phyloP scores from a whole-genome alignment of 1,140 invertebrate species.

The Leptinotarsa defecta region DNA sequence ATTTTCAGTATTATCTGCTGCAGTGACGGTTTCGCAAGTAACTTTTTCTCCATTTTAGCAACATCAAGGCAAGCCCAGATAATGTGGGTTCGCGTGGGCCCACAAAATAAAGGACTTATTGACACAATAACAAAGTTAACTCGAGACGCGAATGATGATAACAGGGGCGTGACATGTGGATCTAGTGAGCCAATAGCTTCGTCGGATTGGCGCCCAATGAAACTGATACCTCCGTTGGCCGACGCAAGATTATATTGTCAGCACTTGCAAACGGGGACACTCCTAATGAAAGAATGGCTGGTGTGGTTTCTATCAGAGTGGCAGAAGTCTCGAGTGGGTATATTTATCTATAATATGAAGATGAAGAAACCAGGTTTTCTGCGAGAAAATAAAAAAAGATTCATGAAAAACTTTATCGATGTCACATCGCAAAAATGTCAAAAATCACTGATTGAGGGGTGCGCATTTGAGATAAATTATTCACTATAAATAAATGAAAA shows the following conservation, averaged over 20 bases:
- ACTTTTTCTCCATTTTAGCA: too few relatives aligned
- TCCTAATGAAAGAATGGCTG: background rate
- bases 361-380: too few relatives aligned
- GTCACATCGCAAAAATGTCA: too few relatives aligned
- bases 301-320: background rate
- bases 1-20: too few relatives aligned
- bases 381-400: too few relatives aligned
- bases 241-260: background rate
- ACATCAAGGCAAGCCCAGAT: background rate
- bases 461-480: too few relatives aligned
- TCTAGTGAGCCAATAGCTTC: conserved; percentile 44
- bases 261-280: background rate
- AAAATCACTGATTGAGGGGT: too few relatives aligned
- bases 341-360: background rate
- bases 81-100: background rate
- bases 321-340: background rate
- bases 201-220: conserved; percentile 45
- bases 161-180: conserved; percentile 44
- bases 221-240: conserved; percentile 53
- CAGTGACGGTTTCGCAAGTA: too few relatives aligned
- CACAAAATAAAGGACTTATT: background rate
- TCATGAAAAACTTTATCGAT: background rate
- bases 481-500: too few relatives aligned
- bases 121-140: conserved; percentile 26
- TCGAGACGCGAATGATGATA: conserved; percentile 26